A percentile compares a stretch with the other conserved stretches of the same genome.
phyloP scores from a whole-genome alignment of 2,888 invertebrate species.

The Drosophila fulvimacula region DNA sequence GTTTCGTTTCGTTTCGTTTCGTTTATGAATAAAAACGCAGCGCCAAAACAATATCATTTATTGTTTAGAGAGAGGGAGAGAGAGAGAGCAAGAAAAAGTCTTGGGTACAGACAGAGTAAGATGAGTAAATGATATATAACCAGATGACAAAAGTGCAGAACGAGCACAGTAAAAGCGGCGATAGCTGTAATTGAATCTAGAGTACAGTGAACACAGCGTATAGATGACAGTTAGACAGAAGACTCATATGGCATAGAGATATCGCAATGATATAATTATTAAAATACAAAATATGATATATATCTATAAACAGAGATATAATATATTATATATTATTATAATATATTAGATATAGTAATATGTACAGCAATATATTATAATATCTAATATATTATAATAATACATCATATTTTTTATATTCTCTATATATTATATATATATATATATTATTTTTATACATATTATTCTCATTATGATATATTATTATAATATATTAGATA shows the following conservation, averaged over 20 bases:
- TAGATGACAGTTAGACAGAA: background rate
- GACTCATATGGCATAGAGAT: background rate
- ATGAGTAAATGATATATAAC: constrained; percentile 47
- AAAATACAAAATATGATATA: no score
- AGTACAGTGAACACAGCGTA: constrained; percentile 17
- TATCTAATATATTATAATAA: no score
- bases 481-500: no score
- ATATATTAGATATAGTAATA: no score
- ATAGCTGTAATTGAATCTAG: constrained; percentile 36
- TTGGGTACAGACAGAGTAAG: constrained; percentile 30
- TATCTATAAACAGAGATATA: no score
- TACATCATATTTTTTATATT: no score
- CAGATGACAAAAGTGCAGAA: constrained; percentile 46
- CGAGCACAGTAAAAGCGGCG: constrained; percentile 33
- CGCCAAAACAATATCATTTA: constrained; percentile 69
- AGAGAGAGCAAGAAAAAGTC: background rate
- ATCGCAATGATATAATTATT: background rate
- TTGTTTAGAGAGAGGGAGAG: constrained; percentile 48
- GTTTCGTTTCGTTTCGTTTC: constrained; percentile 14
- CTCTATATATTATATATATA: no score
- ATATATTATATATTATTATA: no score
- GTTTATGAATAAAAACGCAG: constrained; percentile 12
- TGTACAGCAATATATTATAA: no score
- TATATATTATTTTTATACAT: no score
- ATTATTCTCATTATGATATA: no score